Conservation (phyloP, 2,888 invertebrate species). For the Drosophila borborema region DNA sequence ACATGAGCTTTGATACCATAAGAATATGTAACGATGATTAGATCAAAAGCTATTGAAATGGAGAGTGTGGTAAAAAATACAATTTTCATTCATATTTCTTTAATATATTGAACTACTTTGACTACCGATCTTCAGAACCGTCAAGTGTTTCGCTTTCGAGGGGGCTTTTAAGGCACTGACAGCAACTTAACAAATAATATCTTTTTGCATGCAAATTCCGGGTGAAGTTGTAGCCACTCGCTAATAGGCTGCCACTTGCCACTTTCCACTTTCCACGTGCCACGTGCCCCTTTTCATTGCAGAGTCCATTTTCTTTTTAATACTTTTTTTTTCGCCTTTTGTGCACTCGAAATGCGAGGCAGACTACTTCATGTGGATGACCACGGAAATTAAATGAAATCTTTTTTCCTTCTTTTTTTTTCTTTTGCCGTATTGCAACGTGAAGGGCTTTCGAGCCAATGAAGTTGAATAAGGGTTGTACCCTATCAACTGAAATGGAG, state of each 20-base stretch:
- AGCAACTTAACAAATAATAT: slow-evolving; percentile 62
- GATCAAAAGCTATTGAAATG: neutral
- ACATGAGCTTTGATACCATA: neutral
- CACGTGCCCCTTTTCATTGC: slow-evolving; percentile 35
- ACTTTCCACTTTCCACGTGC: slow-evolving; percentile 28
- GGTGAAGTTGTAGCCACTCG: slow-evolving; percentile 55
- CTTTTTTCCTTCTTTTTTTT: slow-evolving; percentile 27
- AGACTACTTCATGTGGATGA: slow-evolving; percentile 73
- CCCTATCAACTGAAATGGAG: slow-evolving; percentile 2
- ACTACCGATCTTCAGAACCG: neutral
- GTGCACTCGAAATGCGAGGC: slow-evolving; percentile 60
- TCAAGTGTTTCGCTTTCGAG: slow-evolving; percentile 17
- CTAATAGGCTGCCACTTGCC: slow-evolving; percentile 53
- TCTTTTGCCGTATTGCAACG: slow-evolving; percentile 19
- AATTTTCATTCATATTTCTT: neutral
- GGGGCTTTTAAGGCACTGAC: slow-evolving; percentile 55
- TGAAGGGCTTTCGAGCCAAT: slow-evolving; percentile 53
- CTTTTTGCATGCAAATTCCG: slow-evolving; percentile 69
- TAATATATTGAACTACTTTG: no score
- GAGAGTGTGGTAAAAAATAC: neutral
- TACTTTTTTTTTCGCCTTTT: slow-evolving; percentile 5
- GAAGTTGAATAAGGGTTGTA: slow-evolving; percentile 17
- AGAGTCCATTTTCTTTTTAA: slow-evolving; percentile 36
- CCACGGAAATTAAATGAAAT: slow-evolving; percentile 78
- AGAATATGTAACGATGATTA: neutral